Evolutionary conservation across 2,797 vertebrate genomes (phyloP).

Genomic region (Alosa sapidissima): DNA sequence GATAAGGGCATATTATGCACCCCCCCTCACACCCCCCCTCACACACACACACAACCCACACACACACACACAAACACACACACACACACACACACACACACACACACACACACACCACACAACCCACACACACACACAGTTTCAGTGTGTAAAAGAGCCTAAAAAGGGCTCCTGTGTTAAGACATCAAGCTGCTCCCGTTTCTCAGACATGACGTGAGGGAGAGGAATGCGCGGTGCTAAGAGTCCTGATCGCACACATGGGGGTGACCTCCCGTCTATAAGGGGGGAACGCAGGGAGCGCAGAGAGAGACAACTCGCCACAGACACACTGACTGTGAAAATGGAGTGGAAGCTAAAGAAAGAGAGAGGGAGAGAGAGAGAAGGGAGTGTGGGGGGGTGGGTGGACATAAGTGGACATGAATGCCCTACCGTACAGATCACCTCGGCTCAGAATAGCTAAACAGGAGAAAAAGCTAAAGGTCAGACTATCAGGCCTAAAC

Average conservation of each 20-base stretch:
- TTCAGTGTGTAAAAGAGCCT: background rate
- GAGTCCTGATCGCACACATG: background rate
- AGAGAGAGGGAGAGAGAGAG: background rate
- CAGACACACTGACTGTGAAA: too few species aligned
- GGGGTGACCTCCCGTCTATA: too few species aligned
- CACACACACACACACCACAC: too few species aligned
- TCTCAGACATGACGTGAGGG: background rate
- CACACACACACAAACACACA: too few species aligned
- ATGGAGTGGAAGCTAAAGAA: background rate
- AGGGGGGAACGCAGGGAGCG: too few species aligned
- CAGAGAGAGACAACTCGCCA: background rate
- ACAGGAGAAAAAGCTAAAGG: slow-evolving; percentile 24
- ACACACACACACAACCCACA: too few species aligned
- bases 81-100: too few species aligned
- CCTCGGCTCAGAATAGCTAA: slow-evolving; percentile 26
- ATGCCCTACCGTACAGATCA: background rate
- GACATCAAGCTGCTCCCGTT: background rate
- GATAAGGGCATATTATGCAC: background rate
- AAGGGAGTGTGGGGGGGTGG: background rate
- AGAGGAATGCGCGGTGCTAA: background rate
- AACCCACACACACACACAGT: too few species aligned
- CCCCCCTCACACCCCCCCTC: too few species aligned
- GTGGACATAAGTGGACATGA: background rate
- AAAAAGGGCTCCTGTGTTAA: background rate
- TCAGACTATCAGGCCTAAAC: slow-evolving; percentile 4